Evolutionary conservation across 2,113 vertebrate genomes (phyloP).

Genomic region (Hystrix cristata): DNA sequence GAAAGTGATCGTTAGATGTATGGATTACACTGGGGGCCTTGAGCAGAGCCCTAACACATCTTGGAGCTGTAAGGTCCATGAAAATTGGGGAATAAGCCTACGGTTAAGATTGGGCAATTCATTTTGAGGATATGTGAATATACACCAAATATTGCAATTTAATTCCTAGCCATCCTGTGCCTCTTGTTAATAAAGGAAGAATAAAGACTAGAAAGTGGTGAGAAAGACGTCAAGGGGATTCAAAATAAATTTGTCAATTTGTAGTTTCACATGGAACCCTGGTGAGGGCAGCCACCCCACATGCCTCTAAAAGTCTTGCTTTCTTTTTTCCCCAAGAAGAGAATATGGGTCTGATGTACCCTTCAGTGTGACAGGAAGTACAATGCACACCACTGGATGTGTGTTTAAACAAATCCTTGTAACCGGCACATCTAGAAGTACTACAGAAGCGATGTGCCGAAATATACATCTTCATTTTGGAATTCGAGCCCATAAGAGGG

Average conservation of each 20-base stretch:
- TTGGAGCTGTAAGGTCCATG: neutral
- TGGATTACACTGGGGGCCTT: neutral
- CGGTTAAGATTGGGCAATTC: neutral
- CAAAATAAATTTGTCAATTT: neutral
- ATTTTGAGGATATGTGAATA: neutral
- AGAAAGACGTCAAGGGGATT: conserved; percentile 10
- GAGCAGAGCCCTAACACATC: neutral
- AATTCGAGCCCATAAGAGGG: neutral
- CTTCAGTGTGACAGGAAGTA: neutral
- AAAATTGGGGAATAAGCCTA: neutral
- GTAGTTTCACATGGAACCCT: neutral
- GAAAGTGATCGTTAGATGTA: neutral
- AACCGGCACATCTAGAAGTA: neutral
- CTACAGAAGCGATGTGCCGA: neutral
- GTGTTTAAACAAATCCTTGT: neutral
- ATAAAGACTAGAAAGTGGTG: neutral
- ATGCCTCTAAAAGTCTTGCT: neutral
- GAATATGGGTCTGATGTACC: neutral
- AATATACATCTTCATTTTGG: neutral
- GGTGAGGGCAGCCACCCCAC: neutral
- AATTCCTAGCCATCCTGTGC: neutral
- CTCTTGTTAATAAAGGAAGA: neutral
- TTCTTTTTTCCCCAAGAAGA: neutral
- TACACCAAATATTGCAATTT: neutral
- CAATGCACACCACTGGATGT: neutral